Percentiles rank a stretch among this genome's conserved stretches.
Conservation (phyloP, 2,888 invertebrate genomes). For the Temnothorax ravouxi region DNA sequence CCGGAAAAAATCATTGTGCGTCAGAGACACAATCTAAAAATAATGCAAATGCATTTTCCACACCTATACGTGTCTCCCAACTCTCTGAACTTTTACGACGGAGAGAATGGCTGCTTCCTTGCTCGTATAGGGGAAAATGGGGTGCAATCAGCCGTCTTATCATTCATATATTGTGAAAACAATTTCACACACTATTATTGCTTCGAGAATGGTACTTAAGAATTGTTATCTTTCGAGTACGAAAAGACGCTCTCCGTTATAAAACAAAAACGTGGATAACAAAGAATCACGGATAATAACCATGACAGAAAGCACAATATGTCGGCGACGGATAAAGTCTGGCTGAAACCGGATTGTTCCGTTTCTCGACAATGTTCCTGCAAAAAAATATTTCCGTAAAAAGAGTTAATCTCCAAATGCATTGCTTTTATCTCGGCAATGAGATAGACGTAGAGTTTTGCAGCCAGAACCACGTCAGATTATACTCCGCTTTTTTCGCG, state of each 20-base stretch:
- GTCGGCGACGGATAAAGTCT: slow-evolving; percentile 7
- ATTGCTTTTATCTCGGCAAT: slow-evolving; percentile 8
- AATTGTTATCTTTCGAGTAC: slow-evolving; percentile 10
- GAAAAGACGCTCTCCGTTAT: not conserved
- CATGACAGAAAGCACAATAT: not conserved
- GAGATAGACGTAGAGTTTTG: slow-evolving; percentile 2
- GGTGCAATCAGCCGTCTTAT: slow-evolving; percentile 27
- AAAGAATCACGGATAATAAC: not conserved
- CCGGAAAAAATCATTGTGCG: slow-evolving; percentile 39
- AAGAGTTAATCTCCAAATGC: slow-evolving; percentile 28
- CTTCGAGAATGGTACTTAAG: not conserved
- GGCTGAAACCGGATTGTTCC: not conserved
- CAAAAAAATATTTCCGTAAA: slow-evolving; percentile 12
- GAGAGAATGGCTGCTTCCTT: slow-evolving; percentile 4
- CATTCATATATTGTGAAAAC: slow-evolving; percentile 31
- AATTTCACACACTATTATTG: slow-evolving; percentile 27
- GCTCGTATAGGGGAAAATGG: not conserved
- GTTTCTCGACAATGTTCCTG: not conserved
- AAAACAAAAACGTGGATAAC: not conserved
- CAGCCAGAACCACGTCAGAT: slow-evolving; percentile 1
- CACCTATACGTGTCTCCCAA: slow-evolving; percentile 15
- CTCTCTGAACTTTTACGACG: slow-evolving; percentile 28
- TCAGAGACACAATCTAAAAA: slow-evolving; percentile 43
- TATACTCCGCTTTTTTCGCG: not conserved
- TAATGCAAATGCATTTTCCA: slow-evolving; percentile 40